Percentiles rank a stretch among this genome's conserved stretches.
Conservation (phyloP, 1,140 invertebrate genomes). For the Gonioctena quinquepunctata region DNA sequence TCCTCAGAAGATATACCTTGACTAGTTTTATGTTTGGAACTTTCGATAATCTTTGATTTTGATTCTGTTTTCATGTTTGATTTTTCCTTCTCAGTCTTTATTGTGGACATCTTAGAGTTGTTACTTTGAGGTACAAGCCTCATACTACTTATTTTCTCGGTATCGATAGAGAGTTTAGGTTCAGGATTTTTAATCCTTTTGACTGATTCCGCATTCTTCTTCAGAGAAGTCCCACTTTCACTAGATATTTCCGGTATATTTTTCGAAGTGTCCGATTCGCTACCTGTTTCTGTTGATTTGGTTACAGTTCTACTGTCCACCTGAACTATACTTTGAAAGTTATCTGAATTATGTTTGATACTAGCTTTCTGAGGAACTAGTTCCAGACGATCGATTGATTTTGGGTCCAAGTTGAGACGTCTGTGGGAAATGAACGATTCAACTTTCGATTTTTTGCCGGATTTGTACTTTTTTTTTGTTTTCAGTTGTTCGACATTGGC, state of each 20-base stretch:
- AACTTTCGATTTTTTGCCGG: slow-evolving; percentile 12
- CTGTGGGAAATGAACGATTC: slow-evolving; percentile 39
- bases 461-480: slow-evolving; percentile 1
- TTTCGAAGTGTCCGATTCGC: slow-evolving; percentile 53
- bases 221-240: slow-evolving; percentile 39
- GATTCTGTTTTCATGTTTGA: neutral
- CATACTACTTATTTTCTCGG: slow-evolving; percentile 5
- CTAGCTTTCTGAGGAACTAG: slow-evolving; percentile 15
- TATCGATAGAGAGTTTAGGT: slow-evolving; percentile 1
- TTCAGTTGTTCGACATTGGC: neutral
- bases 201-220: slow-evolving; percentile 22
- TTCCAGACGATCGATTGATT: slow-evolving; percentile 37
- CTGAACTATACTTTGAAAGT: neutral
- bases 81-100: neutral
- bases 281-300: slow-evolving; percentile 23
- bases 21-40: neutral
- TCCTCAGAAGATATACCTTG: neutral
- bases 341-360: neutral
- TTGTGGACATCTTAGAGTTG: neutral
- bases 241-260: slow-evolving; percentile 53
- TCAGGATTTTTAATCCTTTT: slow-evolving; percentile 5
- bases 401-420: slow-evolving; percentile 40
- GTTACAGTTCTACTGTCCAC: slow-evolving; percentile 9
- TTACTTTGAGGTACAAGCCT: neutral
- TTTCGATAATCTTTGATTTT: neutral